These are phyloP conservation scores for Automeris io DNA, from an alignment of 2,888 invertebrate species.

Conservation along the genomic window DNA sequence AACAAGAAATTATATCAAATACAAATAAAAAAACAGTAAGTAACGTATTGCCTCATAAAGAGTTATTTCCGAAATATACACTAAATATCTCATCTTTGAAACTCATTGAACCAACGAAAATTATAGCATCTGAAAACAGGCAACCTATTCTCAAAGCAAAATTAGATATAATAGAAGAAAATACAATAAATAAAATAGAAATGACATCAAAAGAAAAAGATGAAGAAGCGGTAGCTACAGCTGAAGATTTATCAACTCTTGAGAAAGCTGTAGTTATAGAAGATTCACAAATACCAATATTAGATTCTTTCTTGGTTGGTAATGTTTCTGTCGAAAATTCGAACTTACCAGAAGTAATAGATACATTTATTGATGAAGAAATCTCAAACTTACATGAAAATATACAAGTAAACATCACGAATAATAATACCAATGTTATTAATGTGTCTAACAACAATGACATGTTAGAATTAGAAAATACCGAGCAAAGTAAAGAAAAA, in stretches of 20 bases:
- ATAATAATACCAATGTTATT: neutral
- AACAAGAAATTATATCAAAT: neutral
- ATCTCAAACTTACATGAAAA: neutral
- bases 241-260: neutral
- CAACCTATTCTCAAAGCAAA: constrained; percentile 32
- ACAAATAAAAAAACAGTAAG: neutral
- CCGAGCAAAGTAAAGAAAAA: neutral
- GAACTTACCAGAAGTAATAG: neutral
- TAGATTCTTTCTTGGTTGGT: neutral
- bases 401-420: neutral
- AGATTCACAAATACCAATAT: neutral
- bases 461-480: neutral
- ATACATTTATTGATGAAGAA: neutral
- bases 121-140: constrained; percentile 35
- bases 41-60: constrained; percentile 7
- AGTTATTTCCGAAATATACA: constrained; percentile 25
- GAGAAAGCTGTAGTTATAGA: neutral
- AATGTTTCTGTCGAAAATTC: neutral
- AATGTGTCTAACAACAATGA: neutral
- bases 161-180: constrained; percentile 29
- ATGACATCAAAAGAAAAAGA: constrained; percentile 7
- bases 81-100: constrained; percentile 28
- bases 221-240: neutral
- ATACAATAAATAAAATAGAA: constrained; percentile 8
- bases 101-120: constrained; percentile 25